These are phyloP conservation scores for Plagiodera versicolora DNA, from an alignment of 2,888 invertebrate species.

Conservation along the genomic window DNA sequence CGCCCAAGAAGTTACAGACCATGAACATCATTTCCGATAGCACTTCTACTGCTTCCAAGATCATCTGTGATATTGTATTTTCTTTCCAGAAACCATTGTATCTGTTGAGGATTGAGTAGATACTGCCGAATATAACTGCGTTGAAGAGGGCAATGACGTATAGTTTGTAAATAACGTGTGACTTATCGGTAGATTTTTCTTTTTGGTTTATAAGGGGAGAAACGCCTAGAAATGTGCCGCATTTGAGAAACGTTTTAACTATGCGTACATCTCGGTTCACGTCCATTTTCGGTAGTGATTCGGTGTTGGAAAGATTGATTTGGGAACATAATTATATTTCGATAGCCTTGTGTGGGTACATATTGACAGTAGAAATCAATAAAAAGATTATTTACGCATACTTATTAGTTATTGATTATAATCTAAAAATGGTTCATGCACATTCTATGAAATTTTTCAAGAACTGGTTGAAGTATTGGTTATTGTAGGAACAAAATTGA, in stretches of 20 bases:
- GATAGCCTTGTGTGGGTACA: no score
- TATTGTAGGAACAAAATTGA: no score
- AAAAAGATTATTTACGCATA: no score
- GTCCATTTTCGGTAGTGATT: no score
- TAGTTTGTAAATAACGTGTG: not conserved
- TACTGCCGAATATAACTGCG: constrained; percentile 15
- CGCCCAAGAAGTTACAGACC: constrained; percentile 18
- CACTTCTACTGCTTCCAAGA: constrained; percentile 19
- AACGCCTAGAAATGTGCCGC: not conserved
- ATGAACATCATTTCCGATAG: constrained; percentile 21
- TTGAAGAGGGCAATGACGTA: constrained; percentile 1
- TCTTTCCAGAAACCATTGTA: constrained; percentile 13
- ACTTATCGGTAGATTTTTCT: not conserved
- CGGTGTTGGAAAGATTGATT: no score
- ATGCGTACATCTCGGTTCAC: not conserved
- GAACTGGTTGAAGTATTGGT: no score
- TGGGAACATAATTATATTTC: no score
- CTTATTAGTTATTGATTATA: no score
- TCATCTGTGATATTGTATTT: constrained; percentile 12
- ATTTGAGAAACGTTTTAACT: not conserved
- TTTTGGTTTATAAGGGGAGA: not conserved
- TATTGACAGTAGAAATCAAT: no score
- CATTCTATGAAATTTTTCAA: no score
- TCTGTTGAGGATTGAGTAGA: constrained; percentile 19
- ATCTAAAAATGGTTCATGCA: no score